Evolutionary conservation across 2,113 vertebrate genomes (phyloP).

Genomic region (Spheniscus mendiculus): DNA sequence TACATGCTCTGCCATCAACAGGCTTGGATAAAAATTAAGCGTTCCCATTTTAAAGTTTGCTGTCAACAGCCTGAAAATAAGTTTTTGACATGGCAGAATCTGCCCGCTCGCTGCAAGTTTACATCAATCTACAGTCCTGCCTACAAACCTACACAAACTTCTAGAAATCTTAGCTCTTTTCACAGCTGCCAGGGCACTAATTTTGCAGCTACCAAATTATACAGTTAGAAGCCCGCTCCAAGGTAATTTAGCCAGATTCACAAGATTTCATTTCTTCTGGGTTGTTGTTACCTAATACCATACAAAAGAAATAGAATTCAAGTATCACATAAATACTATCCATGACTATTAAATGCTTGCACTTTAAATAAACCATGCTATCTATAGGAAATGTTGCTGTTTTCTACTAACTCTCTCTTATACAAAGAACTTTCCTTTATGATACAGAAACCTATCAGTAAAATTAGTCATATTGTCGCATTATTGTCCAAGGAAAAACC

Average conservation of each 20-base stretch:
- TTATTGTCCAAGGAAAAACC: not conserved
- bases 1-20: not conserved
- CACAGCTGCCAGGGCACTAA: not conserved
- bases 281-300: not conserved
- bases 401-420: not conserved
- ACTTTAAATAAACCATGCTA: not conserved
- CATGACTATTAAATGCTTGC: not conserved
- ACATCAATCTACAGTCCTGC: not conserved
- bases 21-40: not conserved
- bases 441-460: not conserved
- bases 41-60: not conserved
- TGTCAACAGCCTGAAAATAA: conserved; percentile 12
- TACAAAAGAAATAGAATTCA: not conserved
- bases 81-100: not conserved
- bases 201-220: not conserved
- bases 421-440: not conserved
- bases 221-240: not conserved
- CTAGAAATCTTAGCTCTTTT: not conserved
- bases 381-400: not conserved
- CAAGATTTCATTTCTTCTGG: not conserved
- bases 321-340: not conserved
- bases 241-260: not conserved
- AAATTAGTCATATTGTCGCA: not conserved
- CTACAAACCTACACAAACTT: conserved; percentile 31
- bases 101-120: not conserved